phyloP scores from a whole-genome alignment of 2,888 invertebrate species.

The Protophormia terraenovae region DNA sequence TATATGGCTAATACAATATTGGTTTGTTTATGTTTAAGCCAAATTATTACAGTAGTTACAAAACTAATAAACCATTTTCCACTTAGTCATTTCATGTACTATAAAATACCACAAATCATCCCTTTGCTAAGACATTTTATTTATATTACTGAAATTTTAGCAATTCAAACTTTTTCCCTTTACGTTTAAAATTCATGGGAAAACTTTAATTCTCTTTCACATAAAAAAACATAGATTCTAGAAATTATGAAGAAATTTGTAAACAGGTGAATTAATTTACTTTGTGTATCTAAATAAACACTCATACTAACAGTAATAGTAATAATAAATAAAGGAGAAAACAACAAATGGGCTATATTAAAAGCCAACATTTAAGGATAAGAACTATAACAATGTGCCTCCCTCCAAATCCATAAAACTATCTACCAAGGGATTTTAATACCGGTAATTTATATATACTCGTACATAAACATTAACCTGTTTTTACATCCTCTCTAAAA shows the following conservation, averaged over 20 bases:
- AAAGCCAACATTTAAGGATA: not conserved
- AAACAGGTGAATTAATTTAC: constrained; percentile 1
- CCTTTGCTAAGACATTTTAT: not conserved
- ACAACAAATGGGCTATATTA: not conserved
- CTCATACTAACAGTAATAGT: not conserved
- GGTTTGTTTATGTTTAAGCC: no score
- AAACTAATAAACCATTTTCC: not conserved
- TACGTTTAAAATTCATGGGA: not conserved
- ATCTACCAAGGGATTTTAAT: constrained; percentile 4
- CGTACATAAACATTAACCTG: constrained; percentile 24
- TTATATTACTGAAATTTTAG: not conserved
- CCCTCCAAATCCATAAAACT: not conserved
- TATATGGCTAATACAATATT: no score
- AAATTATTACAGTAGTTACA: not conserved
- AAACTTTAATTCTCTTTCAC: constrained; percentile 11
- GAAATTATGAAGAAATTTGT: constrained; percentile 6
- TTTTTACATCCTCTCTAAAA: constrained; percentile 39
- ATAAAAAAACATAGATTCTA: not conserved
- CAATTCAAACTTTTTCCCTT: constrained; percentile 15
- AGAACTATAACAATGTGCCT: not conserved
- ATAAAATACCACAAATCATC: not conserved
- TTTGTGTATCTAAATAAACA: not conserved
- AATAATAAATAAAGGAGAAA: not conserved
- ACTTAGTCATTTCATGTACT: not conserved
- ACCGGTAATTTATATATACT: constrained; percentile 7